phyloP scores from a whole-genome alignment of 2,888 invertebrate genomes.

The Noctua comes region DNA sequence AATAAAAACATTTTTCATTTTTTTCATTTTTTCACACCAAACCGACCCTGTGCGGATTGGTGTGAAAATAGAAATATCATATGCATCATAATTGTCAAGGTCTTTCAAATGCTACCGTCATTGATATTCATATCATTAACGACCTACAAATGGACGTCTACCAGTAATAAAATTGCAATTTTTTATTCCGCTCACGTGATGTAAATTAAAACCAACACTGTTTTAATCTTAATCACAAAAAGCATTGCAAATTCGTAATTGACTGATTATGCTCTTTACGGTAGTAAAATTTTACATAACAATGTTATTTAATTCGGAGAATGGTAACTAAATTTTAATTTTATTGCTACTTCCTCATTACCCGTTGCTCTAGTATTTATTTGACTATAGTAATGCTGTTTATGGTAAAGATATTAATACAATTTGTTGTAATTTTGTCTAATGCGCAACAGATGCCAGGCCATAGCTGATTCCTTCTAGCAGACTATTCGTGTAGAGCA shows the following conservation, averaged over 20 bases:
- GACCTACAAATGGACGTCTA: slow-evolving; percentile 16
- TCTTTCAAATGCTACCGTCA: not conserved
- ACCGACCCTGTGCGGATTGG: not conserved
- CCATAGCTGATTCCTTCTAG: not conserved
- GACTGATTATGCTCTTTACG: slow-evolving; percentile 11
- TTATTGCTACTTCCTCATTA: slow-evolving; percentile 18
- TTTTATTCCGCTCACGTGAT: slow-evolving; percentile 19
- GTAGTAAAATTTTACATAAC: slow-evolving; percentile 1
- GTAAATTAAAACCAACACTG: slow-evolving; percentile 7
- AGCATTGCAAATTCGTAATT: slow-evolving; percentile 32
- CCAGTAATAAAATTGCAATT: slow-evolving; percentile 4
- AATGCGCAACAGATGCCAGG: not conserved
- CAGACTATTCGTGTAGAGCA: not conserved
- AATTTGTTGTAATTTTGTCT: not conserved
- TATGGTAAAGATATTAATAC: not conserved
- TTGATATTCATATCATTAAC: slow-evolving; percentile 20
- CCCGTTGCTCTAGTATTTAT: not conserved
- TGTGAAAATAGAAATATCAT: not conserved
- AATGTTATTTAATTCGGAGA: slow-evolving; percentile 17
- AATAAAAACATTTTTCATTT: no score
- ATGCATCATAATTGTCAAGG: not conserved
- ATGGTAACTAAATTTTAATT: not conserved
- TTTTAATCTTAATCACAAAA: slow-evolving; percentile 15
- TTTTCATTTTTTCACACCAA: no score
- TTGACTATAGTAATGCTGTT: not conserved